A percentile compares a stretch with the other conserved stretches of the same genome.
Evolutionary conservation across 1,140 invertebrate genomes (phyloP).

Genomic region (Zaprionus davidi): DNA sequence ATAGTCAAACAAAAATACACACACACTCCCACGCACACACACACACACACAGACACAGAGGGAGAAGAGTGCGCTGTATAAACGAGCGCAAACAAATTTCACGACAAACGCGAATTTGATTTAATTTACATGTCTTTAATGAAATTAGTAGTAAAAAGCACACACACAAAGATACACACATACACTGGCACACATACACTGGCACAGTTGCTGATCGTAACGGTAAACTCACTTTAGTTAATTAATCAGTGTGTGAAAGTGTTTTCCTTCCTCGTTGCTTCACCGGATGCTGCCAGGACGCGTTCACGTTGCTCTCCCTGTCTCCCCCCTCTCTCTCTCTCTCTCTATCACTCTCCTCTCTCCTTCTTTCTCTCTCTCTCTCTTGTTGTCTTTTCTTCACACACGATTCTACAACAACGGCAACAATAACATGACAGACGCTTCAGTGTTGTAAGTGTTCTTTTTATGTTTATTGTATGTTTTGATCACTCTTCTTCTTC

Average conservation of each 20-base stretch:
- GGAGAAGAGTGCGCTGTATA: constrained; percentile 17
- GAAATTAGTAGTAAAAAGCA: constrained; percentile 66
- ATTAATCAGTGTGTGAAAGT: neutral
- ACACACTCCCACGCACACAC: constrained; percentile 7
- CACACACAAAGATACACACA: constrained; percentile 14
- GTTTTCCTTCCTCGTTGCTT: neutral
- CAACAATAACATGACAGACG: constrained; percentile 29
- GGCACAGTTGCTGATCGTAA: neutral
- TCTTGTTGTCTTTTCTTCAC: neutral
- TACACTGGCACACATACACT: constrained; percentile 2
- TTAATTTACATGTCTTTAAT: constrained; percentile 81
- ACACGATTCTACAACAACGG: constrained; percentile 10
- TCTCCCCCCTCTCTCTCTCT: neutral
- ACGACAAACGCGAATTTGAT: constrained; percentile 67
- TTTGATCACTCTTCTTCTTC: neutral
- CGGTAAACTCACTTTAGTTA: constrained; percentile 38
- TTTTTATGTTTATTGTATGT: constrained; percentile 11
- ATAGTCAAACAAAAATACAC: constrained; percentile 37
- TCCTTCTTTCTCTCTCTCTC: neutral
- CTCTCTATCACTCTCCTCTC: neutral
- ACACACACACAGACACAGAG: neutral
- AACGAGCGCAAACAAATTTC: constrained; percentile 48
- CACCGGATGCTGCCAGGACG: constrained; percentile 14
- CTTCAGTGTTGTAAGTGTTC: constrained; percentile 7
- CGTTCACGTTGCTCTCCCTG: neutral